phyloP scores from a whole-genome alignment of 2,888 invertebrate species.

The Eupithecia vulgata region DNA sequence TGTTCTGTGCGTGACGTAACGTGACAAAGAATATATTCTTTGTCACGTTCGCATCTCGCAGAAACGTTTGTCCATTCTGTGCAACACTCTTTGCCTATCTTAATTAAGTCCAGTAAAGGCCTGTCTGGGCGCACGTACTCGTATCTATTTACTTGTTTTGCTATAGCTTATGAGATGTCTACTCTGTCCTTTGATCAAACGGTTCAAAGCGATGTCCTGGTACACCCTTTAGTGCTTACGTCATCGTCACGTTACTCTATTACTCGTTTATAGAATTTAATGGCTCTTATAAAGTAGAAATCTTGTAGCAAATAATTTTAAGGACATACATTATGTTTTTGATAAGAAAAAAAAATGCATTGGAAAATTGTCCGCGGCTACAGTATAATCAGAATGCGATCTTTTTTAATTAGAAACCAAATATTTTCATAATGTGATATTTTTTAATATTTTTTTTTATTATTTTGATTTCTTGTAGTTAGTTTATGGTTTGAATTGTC shows the following conservation, averaged over 20 bases:
- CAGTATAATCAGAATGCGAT: no score
- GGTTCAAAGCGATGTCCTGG: constrained; percentile 10
- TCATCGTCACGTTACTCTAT: neutral
- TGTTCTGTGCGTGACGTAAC: neutral
- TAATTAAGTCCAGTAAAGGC: constrained; percentile 69
- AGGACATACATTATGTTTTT: no score
- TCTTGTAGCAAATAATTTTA: no score
- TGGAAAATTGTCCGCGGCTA: no score
- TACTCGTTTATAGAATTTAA: neutral
- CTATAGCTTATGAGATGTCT: constrained; percentile 45
- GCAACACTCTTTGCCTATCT: constrained; percentile 55
- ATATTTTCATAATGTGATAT: no score
- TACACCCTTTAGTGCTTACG: neutral
- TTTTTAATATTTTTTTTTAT: no score
- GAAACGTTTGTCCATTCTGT: constrained; percentile 19
- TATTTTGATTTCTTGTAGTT: no score
- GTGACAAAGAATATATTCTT: no score
- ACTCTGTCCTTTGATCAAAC: constrained; percentile 38
- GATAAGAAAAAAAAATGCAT: no score
- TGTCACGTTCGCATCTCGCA: neutral
- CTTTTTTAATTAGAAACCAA: neutral
- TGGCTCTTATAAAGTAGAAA: neutral
- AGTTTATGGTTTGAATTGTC: no score
- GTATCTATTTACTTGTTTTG: constrained; percentile 53
- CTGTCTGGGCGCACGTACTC: constrained; percentile 44